Conservation (phyloP, 2,113 vertebrate species). For the Cromileptes altivelis region DNA sequence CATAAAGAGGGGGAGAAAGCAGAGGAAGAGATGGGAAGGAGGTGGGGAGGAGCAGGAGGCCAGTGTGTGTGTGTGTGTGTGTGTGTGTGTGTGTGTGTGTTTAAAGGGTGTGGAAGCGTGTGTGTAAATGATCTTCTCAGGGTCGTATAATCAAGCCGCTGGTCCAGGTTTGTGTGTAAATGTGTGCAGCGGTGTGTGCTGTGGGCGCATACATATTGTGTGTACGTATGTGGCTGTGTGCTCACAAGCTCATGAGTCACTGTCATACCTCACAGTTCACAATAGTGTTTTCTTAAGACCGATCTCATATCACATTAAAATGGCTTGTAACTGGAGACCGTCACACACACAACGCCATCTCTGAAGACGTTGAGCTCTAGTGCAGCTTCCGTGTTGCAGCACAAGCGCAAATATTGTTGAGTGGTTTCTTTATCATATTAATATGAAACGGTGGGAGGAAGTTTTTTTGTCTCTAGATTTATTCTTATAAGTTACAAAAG, state of each 20-base stretch:
- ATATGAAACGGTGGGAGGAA: not conserved
- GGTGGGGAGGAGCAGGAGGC: conserved; percentile 35
- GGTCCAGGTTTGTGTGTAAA: conserved; percentile 33
- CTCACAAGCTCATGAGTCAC: not conserved
- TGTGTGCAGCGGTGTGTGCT: not conserved
- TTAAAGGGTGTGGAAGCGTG: conserved; percentile 35
- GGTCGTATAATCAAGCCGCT: conserved; percentile 40
- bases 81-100: conserved; percentile 43
- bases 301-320: not conserved
- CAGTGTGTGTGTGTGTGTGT: conserved; percentile 39
- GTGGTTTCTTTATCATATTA: not conserved
- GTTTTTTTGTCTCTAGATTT: not conserved
- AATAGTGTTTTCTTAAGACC: not conserved
- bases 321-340: not conserved
- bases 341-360: not conserved
- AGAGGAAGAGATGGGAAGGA: not conserved
- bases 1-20: conserved; percentile 51
- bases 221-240: not conserved
- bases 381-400: not conserved
- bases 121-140: conserved; percentile 63
- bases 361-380: not conserved
- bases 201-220: not conserved
- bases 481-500: not conserved
- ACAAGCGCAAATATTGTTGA: not conserved
- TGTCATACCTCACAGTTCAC: not conserved